Conservation (phyloP, 1,140 invertebrate genomes). For the Tribolium castaneum region DNA sequence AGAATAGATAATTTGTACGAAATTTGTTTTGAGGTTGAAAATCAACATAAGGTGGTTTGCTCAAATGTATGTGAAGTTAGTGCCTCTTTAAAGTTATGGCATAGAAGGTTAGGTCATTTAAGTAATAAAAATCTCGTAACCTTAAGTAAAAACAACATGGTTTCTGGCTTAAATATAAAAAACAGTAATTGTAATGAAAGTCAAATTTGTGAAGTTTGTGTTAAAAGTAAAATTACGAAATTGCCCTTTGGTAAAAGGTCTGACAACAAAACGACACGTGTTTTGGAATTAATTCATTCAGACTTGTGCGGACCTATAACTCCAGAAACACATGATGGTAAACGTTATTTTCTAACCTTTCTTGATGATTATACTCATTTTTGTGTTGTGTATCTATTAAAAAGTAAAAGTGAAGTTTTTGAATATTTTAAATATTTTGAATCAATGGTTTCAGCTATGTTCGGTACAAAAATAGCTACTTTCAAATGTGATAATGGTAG, state of each 20-base stretch:
- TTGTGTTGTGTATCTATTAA: slow-evolving; percentile 58
- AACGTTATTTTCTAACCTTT: slow-evolving; percentile 62
- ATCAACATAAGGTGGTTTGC: no score
- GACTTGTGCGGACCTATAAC: slow-evolving; percentile 65
- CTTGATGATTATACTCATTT: slow-evolving; percentile 62
- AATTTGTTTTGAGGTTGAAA: no score
- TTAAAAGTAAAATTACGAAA: slow-evolving; percentile 62
- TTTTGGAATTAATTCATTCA: slow-evolving; percentile 62
- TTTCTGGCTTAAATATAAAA: no score
- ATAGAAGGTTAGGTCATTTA: no score
- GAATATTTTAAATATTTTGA: slow-evolving; percentile 61
- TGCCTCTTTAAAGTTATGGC: no score
- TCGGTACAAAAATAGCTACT: slow-evolving; percentile 61
- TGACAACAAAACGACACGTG: slow-evolving; percentile 60
- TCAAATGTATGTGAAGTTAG: no score
- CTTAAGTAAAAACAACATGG: no score
- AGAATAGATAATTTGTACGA: no score
- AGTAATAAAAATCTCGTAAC: no score
- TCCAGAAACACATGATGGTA: slow-evolving; percentile 57
- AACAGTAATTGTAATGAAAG: no score
- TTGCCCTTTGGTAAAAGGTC: slow-evolving; percentile 60
- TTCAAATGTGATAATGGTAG: slow-evolving; percentile 64
- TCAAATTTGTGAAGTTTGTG: slow-evolving; percentile 64
- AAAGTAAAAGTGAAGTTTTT: slow-evolving; percentile 61
- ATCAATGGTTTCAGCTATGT: slow-evolving; percentile 49